A percentile compares a stretch with the other conserved stretches of the same genome.
Evolutionary conservation across 2,888 invertebrate genomes (phyloP).

Genomic region (Toxonevra muliebris): DNA sequence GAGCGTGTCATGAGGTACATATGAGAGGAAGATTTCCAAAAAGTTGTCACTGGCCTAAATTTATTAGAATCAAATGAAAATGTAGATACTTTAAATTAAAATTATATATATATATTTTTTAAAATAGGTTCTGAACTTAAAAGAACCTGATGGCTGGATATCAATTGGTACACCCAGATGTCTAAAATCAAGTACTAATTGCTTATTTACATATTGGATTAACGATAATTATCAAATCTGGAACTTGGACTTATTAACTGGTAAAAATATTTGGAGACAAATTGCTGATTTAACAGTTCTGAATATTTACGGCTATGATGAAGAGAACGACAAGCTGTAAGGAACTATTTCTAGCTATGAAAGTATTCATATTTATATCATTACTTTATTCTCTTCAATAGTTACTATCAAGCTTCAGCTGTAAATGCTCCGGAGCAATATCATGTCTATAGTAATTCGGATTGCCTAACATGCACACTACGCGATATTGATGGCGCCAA

Average conservation of each 20-base stretch:
- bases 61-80: too few species aligned
- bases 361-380: neutral
- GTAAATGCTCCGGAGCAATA: constrained; percentile 73
- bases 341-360: constrained; percentile 40
- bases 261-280: constrained; percentile 52
- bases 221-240: constrained; percentile 65
- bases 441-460: constrained; percentile 70
- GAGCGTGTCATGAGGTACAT: constrained; percentile 50
- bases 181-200: constrained; percentile 46
- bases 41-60: too few species aligned
- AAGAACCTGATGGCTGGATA: constrained; percentile 77
- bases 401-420: constrained; percentile 78
- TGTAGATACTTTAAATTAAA: too few species aligned
- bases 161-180: constrained; percentile 68
- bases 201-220: constrained; percentile 63
- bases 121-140: constrained; percentile 66
- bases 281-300: constrained; percentile 70
- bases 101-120: neutral
- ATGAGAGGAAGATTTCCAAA: too few species aligned
- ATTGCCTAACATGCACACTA: constrained; percentile 77
- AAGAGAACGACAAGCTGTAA: constrained; percentile 69
- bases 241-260: constrained; percentile 57
- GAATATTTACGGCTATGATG: constrained; percentile 72
- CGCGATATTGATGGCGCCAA: constrained; percentile 68
- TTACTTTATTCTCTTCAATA: constrained; percentile 55